These are phyloP conservation scores for Pogonophryne albipinna DNA, from an alignment of 2,797 vertebrate genomes.

Conservation along the genomic window DNA sequence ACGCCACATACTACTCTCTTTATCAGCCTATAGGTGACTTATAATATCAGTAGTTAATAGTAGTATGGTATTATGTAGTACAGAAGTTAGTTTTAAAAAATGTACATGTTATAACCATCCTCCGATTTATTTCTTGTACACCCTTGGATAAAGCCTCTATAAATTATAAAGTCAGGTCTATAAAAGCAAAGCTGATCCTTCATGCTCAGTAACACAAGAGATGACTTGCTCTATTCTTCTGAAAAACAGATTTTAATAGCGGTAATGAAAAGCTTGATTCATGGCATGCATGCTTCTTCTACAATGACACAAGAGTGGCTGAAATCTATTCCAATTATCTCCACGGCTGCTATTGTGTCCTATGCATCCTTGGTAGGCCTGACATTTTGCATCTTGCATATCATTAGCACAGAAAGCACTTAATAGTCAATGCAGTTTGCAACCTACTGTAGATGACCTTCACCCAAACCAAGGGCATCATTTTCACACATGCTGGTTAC, in stretches of 20 bases:
- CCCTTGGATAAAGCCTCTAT: not conserved
- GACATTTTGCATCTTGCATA: conserved; percentile 71
- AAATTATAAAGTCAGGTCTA: not conserved
- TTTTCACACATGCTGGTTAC: conserved; percentile 27
- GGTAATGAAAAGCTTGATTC: conserved; percentile 18
- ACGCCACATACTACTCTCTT: not conserved
- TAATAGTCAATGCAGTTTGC: conserved; percentile 47
- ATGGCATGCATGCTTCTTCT: not conserved
- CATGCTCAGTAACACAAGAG: not conserved
- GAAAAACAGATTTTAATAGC: conserved; percentile 14
- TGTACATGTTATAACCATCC: not conserved
- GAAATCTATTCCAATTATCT: conserved; percentile 39
- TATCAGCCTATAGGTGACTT: not conserved
- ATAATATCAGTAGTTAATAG: not conserved
- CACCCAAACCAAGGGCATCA: conserved; percentile 37
- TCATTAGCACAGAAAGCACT: conserved; percentile 68
- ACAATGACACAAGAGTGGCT: not conserved
- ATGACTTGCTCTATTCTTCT: conserved; percentile 8
- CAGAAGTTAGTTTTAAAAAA: no score
- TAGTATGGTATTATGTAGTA: no score
- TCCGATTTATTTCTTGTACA: not conserved
- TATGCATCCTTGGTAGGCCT: conserved; percentile 59
- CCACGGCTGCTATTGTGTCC: conserved; percentile 36
- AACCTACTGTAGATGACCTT: conserved; percentile 54
- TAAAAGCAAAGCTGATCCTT: conserved; percentile 8